phyloP scores from a whole-genome alignment of 2,797 vertebrate species.

The Tarsius wallacei region DNA sequence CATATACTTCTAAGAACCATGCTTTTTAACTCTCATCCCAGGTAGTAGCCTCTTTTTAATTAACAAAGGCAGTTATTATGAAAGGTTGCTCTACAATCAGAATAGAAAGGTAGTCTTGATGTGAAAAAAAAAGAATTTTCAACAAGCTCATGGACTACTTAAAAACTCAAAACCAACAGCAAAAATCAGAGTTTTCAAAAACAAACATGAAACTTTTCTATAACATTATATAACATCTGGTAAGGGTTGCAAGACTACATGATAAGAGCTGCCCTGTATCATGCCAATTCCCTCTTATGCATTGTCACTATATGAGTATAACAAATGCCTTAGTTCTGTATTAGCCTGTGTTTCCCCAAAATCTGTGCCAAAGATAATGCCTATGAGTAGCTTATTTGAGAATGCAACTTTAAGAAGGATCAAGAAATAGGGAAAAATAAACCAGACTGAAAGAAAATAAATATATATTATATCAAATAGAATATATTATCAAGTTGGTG shows the following conservation, averaged over 20 bases:
- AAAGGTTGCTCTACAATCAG: conserved; percentile 9
- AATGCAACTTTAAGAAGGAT: not conserved
- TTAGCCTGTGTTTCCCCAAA: not conserved
- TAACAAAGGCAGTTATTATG: conserved; percentile 30
- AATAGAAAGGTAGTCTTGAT: conserved; percentile 15
- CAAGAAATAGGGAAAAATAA: not conserved
- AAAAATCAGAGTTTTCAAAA: not conserved
- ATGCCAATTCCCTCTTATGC: not conserved
- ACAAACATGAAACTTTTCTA: not conserved
- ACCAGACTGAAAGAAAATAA: not conserved
- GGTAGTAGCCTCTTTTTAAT: not conserved
- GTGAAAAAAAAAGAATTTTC: not conserved
- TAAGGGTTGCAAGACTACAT: not conserved
- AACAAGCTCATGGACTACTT: not conserved
- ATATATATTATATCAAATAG: not conserved
- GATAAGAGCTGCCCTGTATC: not conserved
- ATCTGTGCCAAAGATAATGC: not conserved
- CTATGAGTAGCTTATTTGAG: conserved; percentile 8
- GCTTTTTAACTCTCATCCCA: not conserved
- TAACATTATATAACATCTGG: not conserved
- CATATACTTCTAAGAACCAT: not conserved
- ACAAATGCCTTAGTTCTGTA: not conserved
- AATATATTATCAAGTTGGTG: not conserved
- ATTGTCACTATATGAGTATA: not conserved
- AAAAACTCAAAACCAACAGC: conserved; percentile 3